Evolutionary conservation across 1,140 invertebrate species (phyloP).

Genomic region (Drosophila ogumai): DNA sequence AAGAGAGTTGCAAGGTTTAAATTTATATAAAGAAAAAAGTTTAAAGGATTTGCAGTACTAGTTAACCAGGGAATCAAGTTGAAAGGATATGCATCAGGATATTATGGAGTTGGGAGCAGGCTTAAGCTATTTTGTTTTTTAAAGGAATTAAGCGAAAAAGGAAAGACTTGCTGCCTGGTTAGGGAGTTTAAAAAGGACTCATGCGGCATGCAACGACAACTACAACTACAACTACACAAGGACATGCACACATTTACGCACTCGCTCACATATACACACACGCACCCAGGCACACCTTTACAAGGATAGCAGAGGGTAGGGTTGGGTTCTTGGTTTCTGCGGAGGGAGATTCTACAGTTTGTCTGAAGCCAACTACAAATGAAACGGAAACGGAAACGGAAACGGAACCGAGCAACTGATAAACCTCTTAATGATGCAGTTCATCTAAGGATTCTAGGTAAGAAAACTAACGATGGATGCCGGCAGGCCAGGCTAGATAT

Average conservation of each 20-base stretch:
- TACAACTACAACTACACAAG: not conserved
- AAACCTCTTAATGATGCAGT: constrained; percentile 40
- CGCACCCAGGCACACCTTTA: constrained; percentile 25
- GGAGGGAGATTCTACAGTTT: constrained; percentile 16
- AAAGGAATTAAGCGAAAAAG: not conserved
- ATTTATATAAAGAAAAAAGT: not conserved
- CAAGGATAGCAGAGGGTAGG: not conserved
- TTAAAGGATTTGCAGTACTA: not conserved
- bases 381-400: constrained; percentile 31
- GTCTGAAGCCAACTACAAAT: constrained; percentile 52
- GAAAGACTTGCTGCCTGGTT: constrained; percentile 1
- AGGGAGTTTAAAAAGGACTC: constrained; percentile 9
- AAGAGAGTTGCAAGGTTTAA: not conserved
- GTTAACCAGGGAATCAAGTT: not conserved
- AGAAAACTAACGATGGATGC: constrained; percentile 20
- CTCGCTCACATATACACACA: constrained; percentile 25
- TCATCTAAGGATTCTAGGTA: constrained; percentile 33
- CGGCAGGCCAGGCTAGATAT: constrained; percentile 10
- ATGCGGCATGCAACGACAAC: constrained; percentile 40
- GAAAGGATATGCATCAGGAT: not conserved
- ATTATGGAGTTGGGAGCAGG: not conserved
- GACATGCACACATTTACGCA: constrained; percentile 32
- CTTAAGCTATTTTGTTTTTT: not conserved
- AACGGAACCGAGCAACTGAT: constrained; percentile 34
- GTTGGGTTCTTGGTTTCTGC: not conserved